These are phyloP conservation scores for Tortricodes alternella DNA, from an alignment of 2,888 invertebrate genomes.

Conservation along the genomic window DNA sequence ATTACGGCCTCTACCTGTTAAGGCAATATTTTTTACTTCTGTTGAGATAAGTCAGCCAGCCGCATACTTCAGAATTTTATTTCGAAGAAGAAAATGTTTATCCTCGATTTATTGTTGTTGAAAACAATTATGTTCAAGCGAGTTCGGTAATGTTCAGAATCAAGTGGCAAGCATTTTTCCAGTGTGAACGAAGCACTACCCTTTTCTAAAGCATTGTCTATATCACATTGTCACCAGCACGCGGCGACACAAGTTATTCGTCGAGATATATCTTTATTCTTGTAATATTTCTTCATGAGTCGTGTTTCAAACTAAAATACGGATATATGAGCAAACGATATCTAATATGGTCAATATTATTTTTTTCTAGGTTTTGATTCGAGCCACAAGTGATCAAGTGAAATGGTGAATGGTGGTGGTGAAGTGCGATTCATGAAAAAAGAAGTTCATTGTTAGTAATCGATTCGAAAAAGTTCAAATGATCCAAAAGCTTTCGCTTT, in stretches of 20 bases:
- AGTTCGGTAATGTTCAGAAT: constrained; percentile 31
- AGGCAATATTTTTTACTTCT: neutral
- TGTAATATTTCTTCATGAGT: constrained; percentile 67
- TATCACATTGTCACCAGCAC: constrained; percentile 79
- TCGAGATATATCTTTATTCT: constrained; percentile 75
- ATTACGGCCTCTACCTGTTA: too few relatives aligned
- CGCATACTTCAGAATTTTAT: neutral
- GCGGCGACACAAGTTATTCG: constrained; percentile 77
- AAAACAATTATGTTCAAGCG: neutral
- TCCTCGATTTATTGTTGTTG: neutral
- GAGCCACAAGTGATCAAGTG: too few relatives aligned
- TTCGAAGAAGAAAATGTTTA: neutral
- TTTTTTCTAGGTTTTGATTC: too few relatives aligned
- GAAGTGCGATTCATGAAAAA: too few relatives aligned
- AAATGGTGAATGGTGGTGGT: too few relatives aligned
- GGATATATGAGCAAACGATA: neutral
- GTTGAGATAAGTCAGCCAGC: neutral
- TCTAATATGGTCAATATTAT: too few relatives aligned
- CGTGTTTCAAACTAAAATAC: constrained; percentile 36
- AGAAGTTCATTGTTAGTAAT: too few relatives aligned
- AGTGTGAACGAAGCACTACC: constrained; percentile 65
- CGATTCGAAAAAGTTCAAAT: too few relatives aligned
- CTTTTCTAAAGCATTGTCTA: constrained; percentile 78
- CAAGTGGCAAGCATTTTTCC: constrained; percentile 33
- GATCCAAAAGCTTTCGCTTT: too few relatives aligned